Evolutionary conservation across 2,888 invertebrate genomes (phyloP), one percentile per base, ranked within the genome.

Genomic region (Barypeithes pellucidus): DNA sequence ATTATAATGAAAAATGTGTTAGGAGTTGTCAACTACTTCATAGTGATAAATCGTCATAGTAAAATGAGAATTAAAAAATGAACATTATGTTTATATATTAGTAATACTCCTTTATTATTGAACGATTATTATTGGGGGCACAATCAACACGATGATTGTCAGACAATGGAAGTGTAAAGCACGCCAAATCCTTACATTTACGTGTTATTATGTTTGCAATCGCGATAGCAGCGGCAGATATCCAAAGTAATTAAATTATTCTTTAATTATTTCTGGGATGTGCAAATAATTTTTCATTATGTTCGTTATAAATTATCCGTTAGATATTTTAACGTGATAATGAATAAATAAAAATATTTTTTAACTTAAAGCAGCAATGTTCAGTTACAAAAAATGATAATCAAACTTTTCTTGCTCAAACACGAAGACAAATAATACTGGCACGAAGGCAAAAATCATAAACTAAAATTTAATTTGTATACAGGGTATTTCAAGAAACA

Each of bases 241-340:
- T 57, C 54, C 33, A 57, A 33, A 33, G 33, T 16, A 57, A 57
- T 29, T 36, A 57, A 57, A 57, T 33, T 57, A 57, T 57, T 57
- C 54, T 33, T 33, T 57, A 2, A 33, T 9, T 33, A 33, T 9
- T 33, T 1, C 5, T 16, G 9, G 33, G 18, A 57, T 57, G 54
- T 57, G 54, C 54, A 16, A 57, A 57, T 29, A 33, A 57, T 57
- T 33, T 18, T 3, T 57, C 33, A 57, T 57, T 33, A 11, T 16
- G 33, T 57, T 57, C 54, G 33, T 57, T 3, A 33, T 57, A 22
- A 45, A 8, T 45, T 16, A 16, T 45, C 8, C 43, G 14, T 8
- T 14, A 45, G 29, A 29, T 9, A 29, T 29, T n/a, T n/a, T 11
- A 39, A 33, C 33, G 39, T 11, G 12, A 11, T 39, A 39, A n/a